Percentiles rank a stretch among this genome's conserved stretches.
phyloP scores from a whole-genome alignment of 2,888 invertebrate genomes.

The Formica aserva region DNA sequence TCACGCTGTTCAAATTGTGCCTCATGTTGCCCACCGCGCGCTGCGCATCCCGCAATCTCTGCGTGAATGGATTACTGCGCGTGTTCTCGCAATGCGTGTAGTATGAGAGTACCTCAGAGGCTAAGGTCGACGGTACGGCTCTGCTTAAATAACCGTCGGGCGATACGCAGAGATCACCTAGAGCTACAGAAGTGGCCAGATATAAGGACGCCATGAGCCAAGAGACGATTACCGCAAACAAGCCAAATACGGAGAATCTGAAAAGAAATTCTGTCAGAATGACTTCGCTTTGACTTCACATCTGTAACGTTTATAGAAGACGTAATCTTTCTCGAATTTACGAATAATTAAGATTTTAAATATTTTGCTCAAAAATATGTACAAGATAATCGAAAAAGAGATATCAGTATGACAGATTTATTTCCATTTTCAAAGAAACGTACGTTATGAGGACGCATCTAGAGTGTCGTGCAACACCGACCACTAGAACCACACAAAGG shows the following conservation, averaged over 20 bases:
- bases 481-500: constrained; percentile 94
- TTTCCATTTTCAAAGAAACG: constrained; percentile 76
- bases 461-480: constrained; percentile 95
- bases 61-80: constrained; percentile 93
- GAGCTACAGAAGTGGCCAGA: constrained; percentile 93
- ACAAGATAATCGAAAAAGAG: neutral
- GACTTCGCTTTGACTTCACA: neutral
- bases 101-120: constrained; percentile 89
- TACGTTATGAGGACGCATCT: constrained; percentile 94
- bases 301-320: neutral
- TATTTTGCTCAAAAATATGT: neutral
- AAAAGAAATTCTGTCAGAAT: constrained; percentile 57
- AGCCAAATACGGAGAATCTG: constrained; percentile 93
- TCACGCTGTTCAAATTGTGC: constrained; percentile 86
- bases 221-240: constrained; percentile 94
- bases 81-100: constrained; percentile 94
- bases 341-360: neutral
- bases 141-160: constrained; percentile 92
- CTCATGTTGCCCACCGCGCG: constrained; percentile 88
- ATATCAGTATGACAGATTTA: neutral
- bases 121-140: constrained; percentile 80
- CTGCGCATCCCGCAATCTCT: constrained; percentile 92
- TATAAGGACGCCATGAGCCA: constrained; percentile 96
- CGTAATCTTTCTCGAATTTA: neutral
- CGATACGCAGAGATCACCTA: constrained; percentile 94